Evolutionary conservation across 2,888 invertebrate species (phyloP), one percentile per base, ranked within the genome.

Genomic region (Danaus chrysippus): DNA sequence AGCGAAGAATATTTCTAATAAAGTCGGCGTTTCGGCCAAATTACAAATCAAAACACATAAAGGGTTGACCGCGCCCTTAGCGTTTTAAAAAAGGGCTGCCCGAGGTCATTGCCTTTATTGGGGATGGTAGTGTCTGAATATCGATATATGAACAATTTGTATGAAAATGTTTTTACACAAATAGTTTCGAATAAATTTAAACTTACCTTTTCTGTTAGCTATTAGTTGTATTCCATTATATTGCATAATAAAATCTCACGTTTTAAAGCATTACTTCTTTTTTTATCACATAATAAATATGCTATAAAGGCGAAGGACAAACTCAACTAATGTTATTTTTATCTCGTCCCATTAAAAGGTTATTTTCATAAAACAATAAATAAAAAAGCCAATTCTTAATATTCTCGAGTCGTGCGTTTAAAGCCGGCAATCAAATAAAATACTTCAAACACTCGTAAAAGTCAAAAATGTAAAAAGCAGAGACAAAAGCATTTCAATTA

Each of bases 31-130:
- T 46, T 60, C 61, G 65, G 64, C 65, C 68, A 68, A 71, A 69
- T 71, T 73, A 70, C 68, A 64, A 70, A 69, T 69, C 70, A 66
- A 70, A 71, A 68, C 68, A 65, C 59, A 68, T 64, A 72, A 76
- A 74, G 76, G 76, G 77, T 73, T 73, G 70, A 70, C 71, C 70
- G 67, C 66, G 65, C 66, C 68, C 68, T 56, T 58, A 59, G 59
- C 64, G 52, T 65, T 67, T 61, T 65, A 49, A 42, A 34, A 63
- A 63, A 63, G 68, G 68, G 67, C 63, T 61, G 59, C 54, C 54
- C 17, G 67, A 63, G 69, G 69, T 69, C 69, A 69, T 68, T 68
- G 69, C 68, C 68, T 66, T 68, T 61, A 64, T 54, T 42, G 46
- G 68, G 68, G 66, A 54, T 49, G 58, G 44, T 52, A 46, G 54